Percentiles rank a stretch among this genome's conserved stretches.
These are phyloP conservation scores for Drosophila seclusa DNA, from an alignment of 2,888 invertebrate genomes.

Conservation along the genomic window DNA sequence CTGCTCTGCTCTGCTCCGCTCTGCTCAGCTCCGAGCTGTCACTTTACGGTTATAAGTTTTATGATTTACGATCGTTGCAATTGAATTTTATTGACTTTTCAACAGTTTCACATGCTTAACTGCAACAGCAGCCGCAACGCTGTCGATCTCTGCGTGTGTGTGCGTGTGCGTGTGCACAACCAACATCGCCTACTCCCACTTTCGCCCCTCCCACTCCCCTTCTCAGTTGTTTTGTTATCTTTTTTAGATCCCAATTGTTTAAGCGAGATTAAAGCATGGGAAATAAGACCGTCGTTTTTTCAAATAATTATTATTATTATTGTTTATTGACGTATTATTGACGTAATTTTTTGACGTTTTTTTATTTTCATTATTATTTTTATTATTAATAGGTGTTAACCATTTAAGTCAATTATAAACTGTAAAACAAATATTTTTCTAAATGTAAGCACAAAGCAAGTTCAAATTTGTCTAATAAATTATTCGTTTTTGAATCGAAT, in stretches of 20 bases:
- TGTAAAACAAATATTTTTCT: not conserved
- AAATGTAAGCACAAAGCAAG: not conserved
- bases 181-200: conserved; percentile 33
- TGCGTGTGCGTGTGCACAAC: not conserved
- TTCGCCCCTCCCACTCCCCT: conserved; percentile 20
- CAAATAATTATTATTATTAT: not conserved
- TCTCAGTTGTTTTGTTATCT: conserved; percentile 22
- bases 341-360: not conserved
- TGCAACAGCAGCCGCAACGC: conserved; percentile 13
- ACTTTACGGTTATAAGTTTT: conserved; percentile 82
- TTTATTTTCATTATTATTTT: not conserved
- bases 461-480: not conserved
- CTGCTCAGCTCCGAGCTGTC: conserved; percentile 71
- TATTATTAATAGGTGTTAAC: not conserved
- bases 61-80: conserved; percentile 83
- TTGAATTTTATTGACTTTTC: conserved; percentile 83
- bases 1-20: conserved; percentile 38
- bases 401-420: not conserved
- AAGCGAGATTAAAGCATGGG: conserved; percentile 3
- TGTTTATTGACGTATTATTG: not conserved
- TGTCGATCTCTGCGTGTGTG: not conserved
- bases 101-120: conserved; percentile 69
- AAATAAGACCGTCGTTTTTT: not conserved
- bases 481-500: not conserved
- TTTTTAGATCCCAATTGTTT: conserved; percentile 30